Conservation (phyloP, 2,888 invertebrate genomes). For the Mesorhabditis spiculigera region DNA sequence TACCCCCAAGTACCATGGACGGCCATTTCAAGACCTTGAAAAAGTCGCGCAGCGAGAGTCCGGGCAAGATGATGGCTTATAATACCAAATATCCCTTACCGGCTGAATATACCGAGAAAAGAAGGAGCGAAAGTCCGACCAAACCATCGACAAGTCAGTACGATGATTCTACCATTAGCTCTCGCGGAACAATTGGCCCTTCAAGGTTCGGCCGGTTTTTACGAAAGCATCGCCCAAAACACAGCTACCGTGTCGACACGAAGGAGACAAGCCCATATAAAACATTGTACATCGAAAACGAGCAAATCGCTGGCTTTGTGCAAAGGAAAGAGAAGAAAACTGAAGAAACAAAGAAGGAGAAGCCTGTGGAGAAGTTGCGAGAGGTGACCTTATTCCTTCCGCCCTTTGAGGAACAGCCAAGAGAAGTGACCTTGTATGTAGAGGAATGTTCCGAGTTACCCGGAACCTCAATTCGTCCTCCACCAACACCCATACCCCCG, state of each 20-base stretch:
- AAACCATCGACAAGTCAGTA: conserved; percentile 1
- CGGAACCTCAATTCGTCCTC: neutral
- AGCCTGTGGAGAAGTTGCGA: neutral
- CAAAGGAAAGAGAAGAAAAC: conserved; percentile 3
- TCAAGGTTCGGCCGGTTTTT: conserved; percentile 1
- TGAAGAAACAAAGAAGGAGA: neutral
- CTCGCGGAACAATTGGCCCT: neutral
- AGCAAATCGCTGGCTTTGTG: conserved; percentile 1
- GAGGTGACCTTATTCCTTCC: conserved; percentile 4
- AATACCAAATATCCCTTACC: neutral
- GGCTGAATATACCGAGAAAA: neutral
- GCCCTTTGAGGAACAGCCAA: neutral
- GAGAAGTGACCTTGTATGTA: too few relatives aligned
- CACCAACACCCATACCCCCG: neutral
- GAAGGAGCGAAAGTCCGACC: conserved; percentile 2
- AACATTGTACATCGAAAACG: neutral
- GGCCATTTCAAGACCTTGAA: neutral
- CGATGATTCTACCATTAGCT: neutral
- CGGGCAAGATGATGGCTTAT: neutral
- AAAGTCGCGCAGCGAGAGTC: conserved; percentile 2
- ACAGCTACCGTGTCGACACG: neutral
- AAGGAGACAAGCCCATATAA: neutral
- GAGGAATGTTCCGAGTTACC: too few relatives aligned
- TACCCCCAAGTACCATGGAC: neutral
- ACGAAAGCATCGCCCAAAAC: neutral